Base-by-base conservation (phyloP, 2,113 vertebrate genomes). In the Girardinichthys multiradiatus region DNA sequence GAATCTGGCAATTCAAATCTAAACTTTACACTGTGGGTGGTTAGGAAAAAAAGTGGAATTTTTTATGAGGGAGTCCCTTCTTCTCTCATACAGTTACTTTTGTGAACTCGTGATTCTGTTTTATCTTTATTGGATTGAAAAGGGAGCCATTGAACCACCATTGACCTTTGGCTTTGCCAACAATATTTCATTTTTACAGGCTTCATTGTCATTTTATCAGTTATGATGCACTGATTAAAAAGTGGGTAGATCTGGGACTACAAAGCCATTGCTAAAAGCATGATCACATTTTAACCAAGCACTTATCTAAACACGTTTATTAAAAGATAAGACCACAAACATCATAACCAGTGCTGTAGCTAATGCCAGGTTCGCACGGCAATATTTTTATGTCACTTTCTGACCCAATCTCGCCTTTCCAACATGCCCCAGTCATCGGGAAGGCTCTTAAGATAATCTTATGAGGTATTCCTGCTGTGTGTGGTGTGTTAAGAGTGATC, bases 121-220 rank as follows among this genome's bases (percentile, higher is more conserved):
- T 74, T 83, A 90, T 89, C 81, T 90, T 84, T 81, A 83, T 66
- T 45, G 57, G 19, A 45, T 28, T 69, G 80, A 84, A 82, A 79
- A 79, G 73, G 19, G 31, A 48, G 57, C 29, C 72, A 76, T 63
- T 61, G 10, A 76, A 64, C 37, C 59, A 61, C 29, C 39, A 68
- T 11, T 78, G 78, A 82, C 81, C 81, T 89, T 83, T 80, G 74
- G 12, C 59, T 27, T 48, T 35, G n/a, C n/a, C n/a, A n/a, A n/a
- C n/a, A n/a, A n/a, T n/a, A n/a, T n/a, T n/a, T n/a, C n/a, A n/a
- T n/a, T n/a, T n/a, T n/a, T n/a, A n/a, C n/a, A n/a, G n/a, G n/a
- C n/a, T n/a, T n/a, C n/a, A n/a, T n/a, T n/a, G n/a, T 42, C 12
- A n/a, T 57, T 30, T 45, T 54, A n/a, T 35, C 57, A 8, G 30